A percentile compares a stretch with the other conserved stretches of the same genome.
Conservation (phyloP, 2,797 vertebrate species). For the Gymnothorax reevesii region DNA sequence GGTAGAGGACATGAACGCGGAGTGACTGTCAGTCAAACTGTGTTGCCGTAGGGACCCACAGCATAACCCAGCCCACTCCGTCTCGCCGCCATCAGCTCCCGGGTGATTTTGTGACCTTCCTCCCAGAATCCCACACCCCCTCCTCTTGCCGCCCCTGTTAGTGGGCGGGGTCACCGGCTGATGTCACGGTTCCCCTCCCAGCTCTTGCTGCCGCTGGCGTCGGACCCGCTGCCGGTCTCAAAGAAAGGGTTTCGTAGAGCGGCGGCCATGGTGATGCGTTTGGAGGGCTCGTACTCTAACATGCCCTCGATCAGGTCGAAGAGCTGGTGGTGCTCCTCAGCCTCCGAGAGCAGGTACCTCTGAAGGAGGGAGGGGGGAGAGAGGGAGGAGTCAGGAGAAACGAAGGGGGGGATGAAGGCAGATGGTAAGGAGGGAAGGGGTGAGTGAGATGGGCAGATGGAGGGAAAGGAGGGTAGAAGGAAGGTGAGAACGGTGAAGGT, state of each 20-base stretch:
- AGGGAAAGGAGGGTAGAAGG: not conserved
- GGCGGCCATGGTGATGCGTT: conserved; percentile 79
- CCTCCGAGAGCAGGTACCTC: conserved; percentile 81
- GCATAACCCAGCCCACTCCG: not conserved
- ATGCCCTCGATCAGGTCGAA: conserved; percentile 89
- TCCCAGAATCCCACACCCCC: not conserved
- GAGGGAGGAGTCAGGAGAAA: conserved; percentile 17
- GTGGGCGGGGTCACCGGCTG: conserved; percentile 75
- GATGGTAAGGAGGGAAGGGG: not conserved
- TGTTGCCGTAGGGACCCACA: not conserved
- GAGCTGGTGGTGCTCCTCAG: conserved; percentile 84
- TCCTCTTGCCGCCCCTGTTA: too few species aligned
- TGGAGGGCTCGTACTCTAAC: conserved; percentile 89
- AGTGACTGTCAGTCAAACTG: not conserved
- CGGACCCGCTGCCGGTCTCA: conserved; percentile 8
- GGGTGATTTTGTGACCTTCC: not conserved
- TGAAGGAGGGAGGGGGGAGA: conserved; percentile 45
- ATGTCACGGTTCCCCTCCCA: conserved; percentile 88
- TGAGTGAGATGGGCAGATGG: not conserved
- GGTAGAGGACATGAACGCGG: not conserved
- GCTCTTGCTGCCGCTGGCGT: conserved; percentile 62
- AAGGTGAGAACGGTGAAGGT: not conserved
- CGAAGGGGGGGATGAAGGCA: not conserved
- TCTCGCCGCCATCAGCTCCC: not conserved
- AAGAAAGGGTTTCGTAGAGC: conserved; percentile 87